Conservation (phyloP, 2,888 invertebrate genomes). For the Mylabris sibirica region DNA sequence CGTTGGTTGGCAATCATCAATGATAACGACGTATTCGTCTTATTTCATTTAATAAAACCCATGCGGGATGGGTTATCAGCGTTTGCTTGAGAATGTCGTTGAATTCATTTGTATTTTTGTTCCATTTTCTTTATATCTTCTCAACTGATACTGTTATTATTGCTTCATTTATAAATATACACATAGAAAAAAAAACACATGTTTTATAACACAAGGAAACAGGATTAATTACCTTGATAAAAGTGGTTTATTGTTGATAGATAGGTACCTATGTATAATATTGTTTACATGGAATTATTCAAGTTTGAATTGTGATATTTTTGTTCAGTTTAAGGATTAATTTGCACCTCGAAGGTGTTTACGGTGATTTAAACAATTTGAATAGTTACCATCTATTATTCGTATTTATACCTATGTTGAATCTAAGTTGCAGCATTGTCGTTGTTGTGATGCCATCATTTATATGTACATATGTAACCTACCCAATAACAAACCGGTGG, state of each 20-base stretch:
- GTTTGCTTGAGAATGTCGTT: slow-evolving; percentile 31
- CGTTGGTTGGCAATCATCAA: slow-evolving; percentile 57
- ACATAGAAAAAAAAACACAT: neutral
- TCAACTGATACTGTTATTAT: neutral
- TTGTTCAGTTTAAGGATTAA: slow-evolving; percentile 57
- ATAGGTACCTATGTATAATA: slow-evolving; percentile 45
- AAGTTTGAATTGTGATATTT: slow-evolving; percentile 56
- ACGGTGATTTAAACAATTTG: slow-evolving; percentile 52
- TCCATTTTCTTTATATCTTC: slow-evolving; percentile 13
- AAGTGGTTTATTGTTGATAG: slow-evolving; percentile 5
- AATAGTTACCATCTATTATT: slow-evolving; percentile 44
- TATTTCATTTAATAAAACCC: slow-evolving; percentile 60
- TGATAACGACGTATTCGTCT: slow-evolving; percentile 60
- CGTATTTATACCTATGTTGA: slow-evolving; percentile 21
- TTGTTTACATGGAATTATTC: slow-evolving; percentile 56
- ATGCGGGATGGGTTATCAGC: slow-evolving; percentile 53
- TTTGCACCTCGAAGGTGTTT: slow-evolving; percentile 56
- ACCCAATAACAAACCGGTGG: slow-evolving; percentile 6
- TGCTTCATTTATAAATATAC: slow-evolving; percentile 15
- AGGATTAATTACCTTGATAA: neutral
- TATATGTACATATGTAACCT: too few species aligned
- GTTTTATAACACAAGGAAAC: neutral
- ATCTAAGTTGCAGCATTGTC: slow-evolving; percentile 35
- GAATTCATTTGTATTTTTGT: slow-evolving; percentile 17
- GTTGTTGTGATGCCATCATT: slow-evolving; percentile 34